Evolutionary conservation across 2,113 vertebrate genomes (phyloP), one percentile per base, ranked within the genome.

Genomic region (Machaerirhynchus nigripectus): DNA sequence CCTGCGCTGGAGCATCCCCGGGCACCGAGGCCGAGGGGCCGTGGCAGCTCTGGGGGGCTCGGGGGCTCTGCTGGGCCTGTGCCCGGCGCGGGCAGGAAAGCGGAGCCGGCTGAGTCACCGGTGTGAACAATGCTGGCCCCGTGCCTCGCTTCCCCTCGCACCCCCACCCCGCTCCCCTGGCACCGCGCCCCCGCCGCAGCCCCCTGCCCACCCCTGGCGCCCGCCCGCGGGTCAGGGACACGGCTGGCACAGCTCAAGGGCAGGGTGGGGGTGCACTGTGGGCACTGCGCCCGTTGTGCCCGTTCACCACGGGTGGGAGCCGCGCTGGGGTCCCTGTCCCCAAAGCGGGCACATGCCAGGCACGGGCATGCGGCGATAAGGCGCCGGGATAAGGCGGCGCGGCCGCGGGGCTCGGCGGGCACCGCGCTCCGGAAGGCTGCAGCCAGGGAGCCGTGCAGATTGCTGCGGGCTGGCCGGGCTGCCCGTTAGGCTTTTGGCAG

Each of bases 241-340:
- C 0, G 1, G 39, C 2, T 3, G 53, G 64, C 16, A 31, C 7
- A 1, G 52, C 33, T 4, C 2, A 0, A 7, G 59, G 77, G 7
- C 37, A 17, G 37, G 4, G 4, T 7, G 40, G 27, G 35, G 33
- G 28, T 3, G 28, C n/a, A 1, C 7, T 3, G 6, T 2, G 47
- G 15, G 6, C 6, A 53, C 71, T 24, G 59, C 24, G 7, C 40
- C 64, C 57, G 2, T 5, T 2, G 7, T 19, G 37, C 39, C 1
- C 0, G 6, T 3, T 13, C 9, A 0, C 26, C 2, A 0, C 0
- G 1, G n/a, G 2, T 11, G 18, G 44, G 35, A 73, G 13, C 20
- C 5, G 3, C 0, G 0, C 26, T 5, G 53, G 59, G 53, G 53
- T 84, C 80, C 65, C 44, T 11, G n/a, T 18, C 17, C 83, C 67